Evolutionary conservation across 2,113 vertebrate species (phyloP).

Genomic region (Phalacrocorax pelagicus): DNA sequence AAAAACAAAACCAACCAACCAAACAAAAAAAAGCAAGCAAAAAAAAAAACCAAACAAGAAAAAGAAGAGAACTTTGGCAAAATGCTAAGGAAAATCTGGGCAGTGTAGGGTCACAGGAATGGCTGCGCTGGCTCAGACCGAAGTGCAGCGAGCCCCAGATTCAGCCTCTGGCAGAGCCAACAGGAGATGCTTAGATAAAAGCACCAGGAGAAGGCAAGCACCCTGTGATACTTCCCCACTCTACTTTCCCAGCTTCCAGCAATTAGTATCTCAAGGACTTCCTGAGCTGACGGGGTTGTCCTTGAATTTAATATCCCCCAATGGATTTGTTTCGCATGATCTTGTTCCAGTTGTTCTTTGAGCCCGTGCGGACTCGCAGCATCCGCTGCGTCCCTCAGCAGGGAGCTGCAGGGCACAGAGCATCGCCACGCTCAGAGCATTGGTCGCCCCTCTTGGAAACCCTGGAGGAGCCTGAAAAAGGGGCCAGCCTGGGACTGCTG

Average conservation of each 20-base stretch:
- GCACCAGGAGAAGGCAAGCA: not conserved
- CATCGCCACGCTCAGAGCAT: not conserved
- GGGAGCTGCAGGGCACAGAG: not conserved
- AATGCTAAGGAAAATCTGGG: not conserved
- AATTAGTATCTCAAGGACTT: not conserved
- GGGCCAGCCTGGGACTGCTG: not conserved
- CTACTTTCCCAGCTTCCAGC: constrained; percentile 50
- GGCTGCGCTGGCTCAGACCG: not conserved
- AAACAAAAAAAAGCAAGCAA: not conserved
- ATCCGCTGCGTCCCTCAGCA: not conserved
- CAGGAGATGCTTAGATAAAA: not conserved
- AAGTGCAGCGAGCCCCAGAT: not conserved
- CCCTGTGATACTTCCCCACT: not conserved
- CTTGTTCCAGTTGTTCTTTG: not conserved
- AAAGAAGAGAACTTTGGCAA: not conserved
- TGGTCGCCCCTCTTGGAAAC: fast-evolving
- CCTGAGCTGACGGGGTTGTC: not conserved
- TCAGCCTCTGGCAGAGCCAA: not conserved
- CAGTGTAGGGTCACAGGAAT: not conserved
- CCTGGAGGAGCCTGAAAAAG: not conserved
- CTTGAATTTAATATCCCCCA: not conserved
- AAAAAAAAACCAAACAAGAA: not conserved
- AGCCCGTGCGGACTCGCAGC: not conserved
- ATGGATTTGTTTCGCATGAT: not conserved
- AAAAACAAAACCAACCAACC: not conserved